Conservation (phyloP, 2,113 vertebrate genomes). For the Gavia stellata region DNA sequence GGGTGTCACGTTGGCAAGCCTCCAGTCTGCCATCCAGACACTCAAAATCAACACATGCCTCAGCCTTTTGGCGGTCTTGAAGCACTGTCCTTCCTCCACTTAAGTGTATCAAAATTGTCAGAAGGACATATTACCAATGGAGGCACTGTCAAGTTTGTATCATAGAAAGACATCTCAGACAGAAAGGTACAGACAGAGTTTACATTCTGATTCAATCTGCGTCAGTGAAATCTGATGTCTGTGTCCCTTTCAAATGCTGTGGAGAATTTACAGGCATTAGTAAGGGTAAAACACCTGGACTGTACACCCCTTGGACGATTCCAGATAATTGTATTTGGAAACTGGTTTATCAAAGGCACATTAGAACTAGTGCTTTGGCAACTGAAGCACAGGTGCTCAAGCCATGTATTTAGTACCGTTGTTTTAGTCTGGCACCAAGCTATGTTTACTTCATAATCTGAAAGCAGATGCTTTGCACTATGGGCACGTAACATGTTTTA, state of each 20-base stretch:
- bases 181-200: neutral
- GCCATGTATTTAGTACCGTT: neutral
- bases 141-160: neutral
- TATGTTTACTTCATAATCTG: neutral
- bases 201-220: neutral
- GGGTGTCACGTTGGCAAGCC: too few relatives aligned
- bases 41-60: neutral
- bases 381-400: neutral
- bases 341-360: neutral
- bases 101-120: neutral
- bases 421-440: neutral
- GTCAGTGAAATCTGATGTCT: neutral
- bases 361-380: neutral
- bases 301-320: neutral
- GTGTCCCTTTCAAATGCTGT: neutral
- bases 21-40: neutral
- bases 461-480: neutral
- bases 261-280: neutral
- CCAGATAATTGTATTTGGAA: neutral
- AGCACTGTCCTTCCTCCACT: neutral
- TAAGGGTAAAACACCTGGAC: neutral
- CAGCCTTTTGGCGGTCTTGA: neutral
- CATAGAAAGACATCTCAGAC: neutral
- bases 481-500: neutral
- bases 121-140: accelerated